Evolutionary conservation across 2,888 invertebrate genomes (phyloP), one percentile per base, ranked within the genome.

Genomic region (Mesoligia furuncula): DNA sequence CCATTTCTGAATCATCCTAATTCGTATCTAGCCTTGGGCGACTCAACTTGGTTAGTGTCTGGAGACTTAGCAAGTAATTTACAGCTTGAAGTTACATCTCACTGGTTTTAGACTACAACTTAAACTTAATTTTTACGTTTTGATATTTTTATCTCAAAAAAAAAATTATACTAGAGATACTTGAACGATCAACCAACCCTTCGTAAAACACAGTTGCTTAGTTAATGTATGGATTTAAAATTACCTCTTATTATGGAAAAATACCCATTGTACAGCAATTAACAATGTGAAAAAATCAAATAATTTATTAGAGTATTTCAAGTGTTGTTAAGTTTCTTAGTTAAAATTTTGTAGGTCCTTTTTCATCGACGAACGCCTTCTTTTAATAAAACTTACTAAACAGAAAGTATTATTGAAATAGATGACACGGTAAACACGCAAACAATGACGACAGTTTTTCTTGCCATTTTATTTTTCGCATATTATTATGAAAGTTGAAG

Each of bases 1-100:
- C 72, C 45, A 70, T 77, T 80, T 78, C 54, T 70, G 51, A 78
- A 85, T 62, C 39, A 67, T 48, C 39, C 31, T 62, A 73, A 81
- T 81, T 81, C 24, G 27, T 72, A 51, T 77, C 51, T 39, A 70
- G 69, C 59, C 66, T 54, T 39, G 13, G 45, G 70, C 51, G 15
- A 64, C 66, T 54, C 45, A 62, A 72, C 61, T 75, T 20, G 57
- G 36, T 61, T 59, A n/a, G n/a, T 54, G 57, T 66, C 62, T 65
- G 20, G 31, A 45, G 62, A 75, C 59, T 72, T 57, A 62, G 2
- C 13, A 62, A 80, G 39, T 54, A 71, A 80, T 83, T 57, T 75
- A 48, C 36, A 75, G 42, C 15, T 51, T 24, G 31, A 20, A 42
- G 48, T 31, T 6, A 51, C 11, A 5, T 77, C n/a, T 39, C 2